phyloP scores from a whole-genome alignment of 1,140 invertebrate species.

The Parasteatoda tepidariorum region DNA sequence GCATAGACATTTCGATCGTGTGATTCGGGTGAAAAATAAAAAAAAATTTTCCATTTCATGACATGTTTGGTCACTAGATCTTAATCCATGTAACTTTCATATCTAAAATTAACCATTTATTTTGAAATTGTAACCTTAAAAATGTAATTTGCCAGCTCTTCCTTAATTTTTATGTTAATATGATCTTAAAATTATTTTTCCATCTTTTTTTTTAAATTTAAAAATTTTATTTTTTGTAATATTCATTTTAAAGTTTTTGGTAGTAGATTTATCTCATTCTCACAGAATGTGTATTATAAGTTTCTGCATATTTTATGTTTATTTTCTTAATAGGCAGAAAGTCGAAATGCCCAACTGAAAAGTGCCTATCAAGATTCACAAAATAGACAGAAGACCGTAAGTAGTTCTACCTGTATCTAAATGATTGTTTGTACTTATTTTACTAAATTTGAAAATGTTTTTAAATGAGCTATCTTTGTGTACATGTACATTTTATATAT shows the following conservation, averaged over 20 bases:
- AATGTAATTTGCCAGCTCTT: no score
- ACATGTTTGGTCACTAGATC: no score
- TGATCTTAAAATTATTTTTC: background rate
- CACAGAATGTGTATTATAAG: background rate
- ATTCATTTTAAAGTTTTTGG: background rate
- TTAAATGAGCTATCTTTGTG: no score
- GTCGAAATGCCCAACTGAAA: constrained; percentile 35
- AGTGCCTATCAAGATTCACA: constrained; percentile 46
- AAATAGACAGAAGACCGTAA: constrained; percentile 8
- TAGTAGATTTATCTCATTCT: no score
- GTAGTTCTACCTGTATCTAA: background rate
- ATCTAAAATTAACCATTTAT: no score
- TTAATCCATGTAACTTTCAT: no score
- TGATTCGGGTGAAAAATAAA: no score
- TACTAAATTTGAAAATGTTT: no score
- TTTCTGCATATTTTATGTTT: background rate
- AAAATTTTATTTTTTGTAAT: background rate
- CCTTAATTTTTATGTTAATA: background rate
- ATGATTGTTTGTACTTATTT: background rate
- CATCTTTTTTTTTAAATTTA: background rate
- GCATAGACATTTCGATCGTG: no score
- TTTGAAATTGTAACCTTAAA: no score
- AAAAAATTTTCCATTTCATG: no score
- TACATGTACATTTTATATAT: background rate
- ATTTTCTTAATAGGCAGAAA: background rate